A percentile compares a stretch with the other conserved stretches of the same genome.
phyloP scores from a whole-genome alignment of 2,113 vertebrate species.

The Dolichallabes microphthalmus region DNA sequence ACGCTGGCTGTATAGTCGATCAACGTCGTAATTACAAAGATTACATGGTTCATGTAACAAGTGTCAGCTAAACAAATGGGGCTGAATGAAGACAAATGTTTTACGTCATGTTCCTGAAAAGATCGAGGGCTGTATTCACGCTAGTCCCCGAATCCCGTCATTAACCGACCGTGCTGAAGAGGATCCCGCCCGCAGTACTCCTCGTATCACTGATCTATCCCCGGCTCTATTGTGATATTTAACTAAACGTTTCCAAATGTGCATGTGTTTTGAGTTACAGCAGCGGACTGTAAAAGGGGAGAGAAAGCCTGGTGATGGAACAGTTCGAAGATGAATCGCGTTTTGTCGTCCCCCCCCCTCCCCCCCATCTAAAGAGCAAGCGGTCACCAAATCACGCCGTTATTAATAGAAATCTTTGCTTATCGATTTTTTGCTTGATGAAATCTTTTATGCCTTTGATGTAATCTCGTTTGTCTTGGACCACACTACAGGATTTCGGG shows the following conservation, averaged over 20 bases:
- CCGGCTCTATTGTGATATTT: constrained; percentile 69
- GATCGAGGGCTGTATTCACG: neutral
- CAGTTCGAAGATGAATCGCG: too few species aligned
- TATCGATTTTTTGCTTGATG: constrained; percentile 16
- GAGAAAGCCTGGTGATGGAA: constrained; percentile 59
- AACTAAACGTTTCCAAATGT: constrained; percentile 69
- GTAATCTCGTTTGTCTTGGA: constrained; percentile 55
- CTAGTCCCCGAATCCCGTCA: constrained; percentile 24
- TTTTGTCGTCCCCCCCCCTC: too few species aligned
- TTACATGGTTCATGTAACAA: constrained; percentile 25
- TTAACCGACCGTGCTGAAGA: constrained; percentile 31
- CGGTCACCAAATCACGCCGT: constrained; percentile 33
- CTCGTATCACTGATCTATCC: constrained; percentile 66
- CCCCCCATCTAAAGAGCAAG: constrained; percentile 37
- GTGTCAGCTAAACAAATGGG: constrained; percentile 19
- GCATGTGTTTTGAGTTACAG: constrained; percentile 68
- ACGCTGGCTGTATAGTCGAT: constrained; percentile 34
- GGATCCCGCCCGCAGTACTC: constrained; percentile 48
- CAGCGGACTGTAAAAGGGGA: constrained; percentile 42
- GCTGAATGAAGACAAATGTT: constrained; percentile 34
- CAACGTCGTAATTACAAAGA: constrained; percentile 40
- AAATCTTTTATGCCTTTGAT: constrained; percentile 38
- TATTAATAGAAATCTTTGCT: constrained; percentile 32
- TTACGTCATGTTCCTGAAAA: neutral
- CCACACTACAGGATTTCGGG: constrained; percentile 41